Percentiles rank a stretch among this genome's conserved stretches.
Evolutionary conservation across 1,140 invertebrate species (phyloP).

Genomic region (Proctacanthus coquilletti): DNA sequence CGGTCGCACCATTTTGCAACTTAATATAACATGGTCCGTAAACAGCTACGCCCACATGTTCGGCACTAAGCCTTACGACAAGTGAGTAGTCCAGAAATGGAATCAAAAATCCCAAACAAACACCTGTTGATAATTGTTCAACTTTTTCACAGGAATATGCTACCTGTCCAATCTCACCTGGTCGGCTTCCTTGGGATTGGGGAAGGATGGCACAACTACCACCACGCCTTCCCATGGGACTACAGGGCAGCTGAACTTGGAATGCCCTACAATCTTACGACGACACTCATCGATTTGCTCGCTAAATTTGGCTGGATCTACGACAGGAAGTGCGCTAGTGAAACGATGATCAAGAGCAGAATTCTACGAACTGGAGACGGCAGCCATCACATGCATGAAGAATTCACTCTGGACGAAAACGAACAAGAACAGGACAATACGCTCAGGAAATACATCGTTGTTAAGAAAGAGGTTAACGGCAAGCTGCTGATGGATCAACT

Average conservation of each 20-base stretch:
- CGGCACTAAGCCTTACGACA: constrained; percentile 49
- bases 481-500: no score
- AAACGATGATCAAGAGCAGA: constrained; percentile 25
- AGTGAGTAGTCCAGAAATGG: constrained; percentile 32
- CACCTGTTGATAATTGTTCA: background rate
- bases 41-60: constrained; percentile 64
- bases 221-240: constrained; percentile 42
- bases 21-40: constrained; percentile 76
- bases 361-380: constrained; percentile 6
- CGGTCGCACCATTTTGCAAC: constrained; percentile 47
- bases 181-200: constrained; percentile 37
- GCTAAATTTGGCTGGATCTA: constrained; percentile 40
- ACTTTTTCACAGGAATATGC: constrained; percentile 32
- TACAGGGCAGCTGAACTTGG: constrained; percentile 45
- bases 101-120: background rate
- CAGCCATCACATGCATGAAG: background rate
- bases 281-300: constrained; percentile 33
- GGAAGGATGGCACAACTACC: constrained; percentile 69
- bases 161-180: constrained; percentile 37
- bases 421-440: background rate
- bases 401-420: background rate
- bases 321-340: constrained; percentile 39
- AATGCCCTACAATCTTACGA: constrained; percentile 31
- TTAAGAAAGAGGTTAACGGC: background rate
- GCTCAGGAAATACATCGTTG: background rate